Conservation (phyloP, 2,113 vertebrate species). For the Psittacula cyanocephala region DNA sequence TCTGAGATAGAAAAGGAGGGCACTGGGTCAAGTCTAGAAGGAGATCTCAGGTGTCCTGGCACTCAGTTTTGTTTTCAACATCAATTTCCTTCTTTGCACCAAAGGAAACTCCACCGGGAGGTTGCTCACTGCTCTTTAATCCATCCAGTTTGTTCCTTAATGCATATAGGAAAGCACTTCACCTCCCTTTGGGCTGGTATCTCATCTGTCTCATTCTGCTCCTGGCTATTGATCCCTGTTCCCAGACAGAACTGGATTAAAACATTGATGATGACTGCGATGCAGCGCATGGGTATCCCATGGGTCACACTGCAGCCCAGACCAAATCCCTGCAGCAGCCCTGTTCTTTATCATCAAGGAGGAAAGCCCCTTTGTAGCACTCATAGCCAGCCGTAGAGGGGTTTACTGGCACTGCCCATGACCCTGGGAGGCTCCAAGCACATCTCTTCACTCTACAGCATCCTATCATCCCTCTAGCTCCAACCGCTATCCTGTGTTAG, state of each 20-base stretch:
- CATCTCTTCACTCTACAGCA: background rate
- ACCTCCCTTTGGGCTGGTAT: background rate
- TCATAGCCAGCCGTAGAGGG: background rate
- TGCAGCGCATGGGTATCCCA: background rate
- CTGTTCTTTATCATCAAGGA: background rate
- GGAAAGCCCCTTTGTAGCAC: background rate
- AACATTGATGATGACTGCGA: background rate
- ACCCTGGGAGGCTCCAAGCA: background rate
- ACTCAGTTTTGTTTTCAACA: background rate
- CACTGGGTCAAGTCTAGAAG: background rate
- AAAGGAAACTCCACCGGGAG: background rate
- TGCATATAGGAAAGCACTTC: background rate
- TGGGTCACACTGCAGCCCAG: background rate
- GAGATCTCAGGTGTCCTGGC: background rate
- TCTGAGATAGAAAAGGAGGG: background rate
- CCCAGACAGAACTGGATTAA: background rate
- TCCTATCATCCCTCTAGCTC: background rate
- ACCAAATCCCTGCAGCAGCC: background rate
- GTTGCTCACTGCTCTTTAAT: background rate
- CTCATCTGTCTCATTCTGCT: background rate
- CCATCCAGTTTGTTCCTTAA: background rate
- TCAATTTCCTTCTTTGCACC: background rate
- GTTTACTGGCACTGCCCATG: background rate
- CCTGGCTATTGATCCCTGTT: background rate
- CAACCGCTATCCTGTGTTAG: background rate